Evolutionary conservation across 2,113 vertebrate species (phyloP).

Genomic region (Psittacus erithacus): DNA sequence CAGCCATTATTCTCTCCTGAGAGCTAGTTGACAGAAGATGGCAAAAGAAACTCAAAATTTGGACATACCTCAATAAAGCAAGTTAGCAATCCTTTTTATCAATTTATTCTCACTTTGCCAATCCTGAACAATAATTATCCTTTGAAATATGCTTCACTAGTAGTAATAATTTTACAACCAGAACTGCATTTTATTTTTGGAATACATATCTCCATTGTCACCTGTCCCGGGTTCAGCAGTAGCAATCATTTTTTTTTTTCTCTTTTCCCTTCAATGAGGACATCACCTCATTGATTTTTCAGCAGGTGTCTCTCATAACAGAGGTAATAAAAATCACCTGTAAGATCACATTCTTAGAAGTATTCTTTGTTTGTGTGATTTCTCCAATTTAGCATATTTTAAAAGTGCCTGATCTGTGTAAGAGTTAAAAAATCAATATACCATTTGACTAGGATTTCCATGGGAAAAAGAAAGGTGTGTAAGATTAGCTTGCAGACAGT

Average conservation of each 20-base stretch:
- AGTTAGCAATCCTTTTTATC: not conserved
- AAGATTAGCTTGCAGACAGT: not conserved
- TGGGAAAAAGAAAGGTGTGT: not conserved
- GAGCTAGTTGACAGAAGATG: not conserved
- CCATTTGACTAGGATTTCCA: not conserved
- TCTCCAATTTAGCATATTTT: not conserved
- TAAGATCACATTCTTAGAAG: not conserved
- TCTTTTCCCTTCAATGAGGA: too few species aligned
- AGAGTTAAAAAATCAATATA: not conserved
- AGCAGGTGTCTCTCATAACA: not conserved
- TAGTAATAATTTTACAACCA: not conserved
- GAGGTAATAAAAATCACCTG: not conserved
- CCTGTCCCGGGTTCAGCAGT: too few species aligned
- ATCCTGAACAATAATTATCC: not conserved
- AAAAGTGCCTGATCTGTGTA: not conserved
- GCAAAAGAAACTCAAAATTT: not conserved
- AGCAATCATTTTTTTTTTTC: too few species aligned
- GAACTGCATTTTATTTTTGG: not conserved
- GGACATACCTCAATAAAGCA: fast-evolving
- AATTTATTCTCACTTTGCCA: not conserved
- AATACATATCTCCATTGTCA: not conserved
- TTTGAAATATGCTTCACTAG: not conserved
- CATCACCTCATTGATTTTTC: not conserved
- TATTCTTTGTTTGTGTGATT: not conserved
- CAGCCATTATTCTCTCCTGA: not conserved